Evolutionary conservation across 2,888 invertebrate genomes (phyloP), one percentile per base, ranked within the genome.

Genomic region (Drosophila greeni): DNA sequence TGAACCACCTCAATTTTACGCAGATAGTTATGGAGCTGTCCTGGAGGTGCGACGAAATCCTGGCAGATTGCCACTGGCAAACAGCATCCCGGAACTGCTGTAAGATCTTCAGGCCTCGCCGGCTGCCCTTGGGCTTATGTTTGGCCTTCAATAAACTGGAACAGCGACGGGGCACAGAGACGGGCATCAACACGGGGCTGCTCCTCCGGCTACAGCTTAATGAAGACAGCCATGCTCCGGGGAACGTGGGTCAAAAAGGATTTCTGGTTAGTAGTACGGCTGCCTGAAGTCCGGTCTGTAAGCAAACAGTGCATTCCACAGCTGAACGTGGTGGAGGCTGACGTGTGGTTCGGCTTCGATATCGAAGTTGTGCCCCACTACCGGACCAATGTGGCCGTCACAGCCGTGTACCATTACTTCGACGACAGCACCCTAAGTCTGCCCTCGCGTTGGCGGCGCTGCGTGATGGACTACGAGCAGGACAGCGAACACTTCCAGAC

Each of bases 101-200:
- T 73, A 85, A 87, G 5, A 76, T 89, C 18, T 90, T 91, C 58
- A 85, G 88, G n/a, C 73, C 76, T 12, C 89, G 90, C 20, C 87
- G 86, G 31, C 86, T 88, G 2, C 88, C 88, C 45, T 83, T 85
- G 47, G 90, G 90, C 0, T 73, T 85, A 33, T 91, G 90, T 64
- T 87, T 89, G 73, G 86, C 89, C 0, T 90, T 91, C 73, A 90
- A 90, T 75, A 67, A 70, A 36, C 33, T 56, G 18, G 85, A 74
- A 64, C 59, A 71, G 43, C 66, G 77, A 34, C 74, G 68, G 12
- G 75, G 57, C n/a, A 59, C 56, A 0, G 72, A 67, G 4, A 61
- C 33, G 5, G 86, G 85, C 0, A 47, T 56, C 0, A 59, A 54
- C 0, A 80, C 82, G 12, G 87, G 83, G 0, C 37, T 87, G n/a